Evolutionary conservation across 2,888 invertebrate species (phyloP), one percentile per base, ranked within the genome.

Genomic region (Nomada ruficornis): DNA sequence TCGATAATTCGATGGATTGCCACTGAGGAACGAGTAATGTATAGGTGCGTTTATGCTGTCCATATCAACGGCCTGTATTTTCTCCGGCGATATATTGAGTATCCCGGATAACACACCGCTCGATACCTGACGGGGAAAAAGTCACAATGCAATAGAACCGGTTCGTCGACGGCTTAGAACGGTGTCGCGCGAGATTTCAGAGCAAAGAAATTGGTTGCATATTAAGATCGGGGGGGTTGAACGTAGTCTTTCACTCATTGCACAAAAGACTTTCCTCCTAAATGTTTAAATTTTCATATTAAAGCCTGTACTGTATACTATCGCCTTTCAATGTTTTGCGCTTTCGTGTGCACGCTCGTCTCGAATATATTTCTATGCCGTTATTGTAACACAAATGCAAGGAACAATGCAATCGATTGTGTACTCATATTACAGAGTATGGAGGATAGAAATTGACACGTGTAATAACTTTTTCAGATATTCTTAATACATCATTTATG

Each of bases 61-160:
- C 96, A 97, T 96, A 93, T 98, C 98, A 0, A 97, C 96, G 0
- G 98, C 98, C 94, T 98, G 97, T 82, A 98, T 98, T 92, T 97
- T 97, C 92, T 98, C 98, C 0, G 98, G 98, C 50, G 96, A 96
- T 26, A 98, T 96, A 78, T 97, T 96, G 29, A 98, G 95, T 36
- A 98, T 96, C 1, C 98, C 98, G 65, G 98, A 96, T 86, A 98
- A 94, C 0, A 97, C 96, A 1, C 98, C 98, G 88, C 97, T 97
- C 79, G 96, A 96, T 29, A 97, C 97, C 96, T 97, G 88, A 52
- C n/a, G 50, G 36, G 23, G 47, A 63, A 74, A 80, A 59, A 69
- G 65, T 15, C 52, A 63, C 54, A 36, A 88, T 50, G 63, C 60
- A 60, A 20, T 83, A 80, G 84, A 89, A 89, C 87, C 87, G 85